Conservation (phyloP, 2,797 vertebrate species). For the Hephaestus fuliginosus region DNA sequence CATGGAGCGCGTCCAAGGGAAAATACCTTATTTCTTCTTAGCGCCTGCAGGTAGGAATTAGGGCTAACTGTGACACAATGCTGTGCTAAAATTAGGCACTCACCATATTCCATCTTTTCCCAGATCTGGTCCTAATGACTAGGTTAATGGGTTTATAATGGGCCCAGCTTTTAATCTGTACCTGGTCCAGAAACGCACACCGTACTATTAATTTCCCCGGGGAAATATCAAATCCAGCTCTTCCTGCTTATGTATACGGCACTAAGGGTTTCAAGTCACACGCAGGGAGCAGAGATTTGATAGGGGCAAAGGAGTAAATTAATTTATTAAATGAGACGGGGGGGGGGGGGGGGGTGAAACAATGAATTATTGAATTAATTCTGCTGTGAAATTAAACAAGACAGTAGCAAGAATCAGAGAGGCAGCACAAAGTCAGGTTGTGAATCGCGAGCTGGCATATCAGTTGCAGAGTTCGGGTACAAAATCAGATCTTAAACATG, state of each 20-base stretch:
- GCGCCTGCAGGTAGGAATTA: conserved; percentile 41
- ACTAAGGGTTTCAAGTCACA: conserved; percentile 46
- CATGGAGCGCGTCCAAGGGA: conserved; percentile 33
- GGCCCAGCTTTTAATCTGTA: conserved; percentile 78
- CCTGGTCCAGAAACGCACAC: conserved; percentile 78
- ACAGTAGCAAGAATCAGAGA: conserved; percentile 14
- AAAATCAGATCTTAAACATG: conserved; percentile 27
- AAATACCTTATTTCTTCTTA: conserved; percentile 41
- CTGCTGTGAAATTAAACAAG: conserved; percentile 59
- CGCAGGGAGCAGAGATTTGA: conserved; percentile 41
- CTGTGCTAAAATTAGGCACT: conserved; percentile 78
- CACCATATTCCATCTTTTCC: conserved; percentile 59
- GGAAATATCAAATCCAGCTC: conserved; percentile 72
- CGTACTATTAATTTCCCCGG: conserved; percentile 83
- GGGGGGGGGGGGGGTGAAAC: conserved; percentile 19
- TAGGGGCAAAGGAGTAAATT: conserved; percentile 46
- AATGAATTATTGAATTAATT: conserved; percentile 62
- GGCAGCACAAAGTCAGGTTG: conserved; percentile 23
- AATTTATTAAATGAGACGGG: conserved; percentile 53
- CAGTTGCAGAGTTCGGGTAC: background rate
- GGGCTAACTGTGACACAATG: conserved; percentile 44
- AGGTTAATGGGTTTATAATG: conserved; percentile 86
- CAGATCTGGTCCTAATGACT: conserved; percentile 81
- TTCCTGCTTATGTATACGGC: conserved; percentile 36
- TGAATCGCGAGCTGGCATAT: conserved; percentile 3